Base-by-base conservation (phyloP, 2,888 invertebrate genomes). In the Parnassius smintheus region DNA sequence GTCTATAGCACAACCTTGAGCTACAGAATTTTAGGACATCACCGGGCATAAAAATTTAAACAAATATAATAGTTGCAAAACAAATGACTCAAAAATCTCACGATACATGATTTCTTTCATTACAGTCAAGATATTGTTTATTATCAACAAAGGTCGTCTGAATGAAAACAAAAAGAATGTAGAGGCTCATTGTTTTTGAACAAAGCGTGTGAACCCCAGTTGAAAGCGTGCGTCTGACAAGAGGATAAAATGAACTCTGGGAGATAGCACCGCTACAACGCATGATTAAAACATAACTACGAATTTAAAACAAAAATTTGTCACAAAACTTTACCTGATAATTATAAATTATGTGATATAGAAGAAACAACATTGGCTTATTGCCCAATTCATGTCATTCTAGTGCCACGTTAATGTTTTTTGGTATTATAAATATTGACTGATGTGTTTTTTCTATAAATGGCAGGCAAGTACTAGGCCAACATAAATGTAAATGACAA, bases 121-220 rank as follows among this genome's bases (percentile, higher is more conserved):
- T 86, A 83, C 79, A 86, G 77, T 83, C 76, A 84, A 80, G 82
- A 90, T 90, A 89, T 86, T 88, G 87, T 88, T 86, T 86, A 86
- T 88, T 82, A 90, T 88, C 88, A 89, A 86, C 88, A 88, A 88
- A 91, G 89, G 91, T 90, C 88, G 88, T 86, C 85, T 85, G 84
- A 86, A 88, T 78, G 86, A 88, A 90, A 90, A 90, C 90, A 90
- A 90, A 89, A 90, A 88, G 88, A 87, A 80, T 83, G 83, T 87
- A 86, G 86, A 89, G 86, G 83, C 83, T 85, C 84, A 89, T 90
- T 91, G 90, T 89, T 75, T 83, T 77, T 73, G 81, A 85, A 86
- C 88, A 88, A 87, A 86, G 86, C 90, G 86, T 91, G 91, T 83
- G 91, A 91, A 87, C 78, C 64, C 69, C 69, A 83, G 81, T 88